Evolutionary conservation across 2,113 vertebrate species (phyloP).

Genomic region (Crotalus viridis): DNA sequence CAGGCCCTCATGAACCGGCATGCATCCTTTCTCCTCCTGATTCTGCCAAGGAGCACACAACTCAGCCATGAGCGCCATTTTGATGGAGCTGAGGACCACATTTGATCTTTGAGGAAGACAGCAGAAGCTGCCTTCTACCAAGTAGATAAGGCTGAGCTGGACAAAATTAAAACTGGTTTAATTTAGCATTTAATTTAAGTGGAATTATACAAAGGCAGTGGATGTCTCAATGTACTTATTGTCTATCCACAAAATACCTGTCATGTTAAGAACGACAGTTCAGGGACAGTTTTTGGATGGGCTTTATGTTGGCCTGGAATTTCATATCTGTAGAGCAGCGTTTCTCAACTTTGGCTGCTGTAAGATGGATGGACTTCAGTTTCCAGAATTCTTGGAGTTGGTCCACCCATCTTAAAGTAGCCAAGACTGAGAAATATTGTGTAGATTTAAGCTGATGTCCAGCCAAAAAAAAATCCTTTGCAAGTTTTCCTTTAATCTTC

Average conservation of each 20-base stretch:
- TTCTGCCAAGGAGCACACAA: no score
- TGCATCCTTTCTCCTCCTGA: no score
- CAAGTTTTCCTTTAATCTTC: background rate
- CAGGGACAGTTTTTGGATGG: background rate
- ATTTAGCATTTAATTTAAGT: no score
- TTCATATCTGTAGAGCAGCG: background rate
- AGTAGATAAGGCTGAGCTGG: no score
- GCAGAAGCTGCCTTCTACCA: no score
- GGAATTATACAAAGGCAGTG: no score
- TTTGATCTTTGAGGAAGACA: no score
- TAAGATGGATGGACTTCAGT: background rate
- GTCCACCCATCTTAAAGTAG: background rate
- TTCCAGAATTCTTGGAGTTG: background rate
- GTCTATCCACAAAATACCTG: background rate
- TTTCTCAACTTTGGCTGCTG: background rate
- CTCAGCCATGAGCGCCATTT: no score
- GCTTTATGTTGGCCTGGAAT: background rate
- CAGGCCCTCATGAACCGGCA: no score
- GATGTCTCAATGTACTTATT: no score
- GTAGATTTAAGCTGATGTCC: background rate
- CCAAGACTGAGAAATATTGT: background rate
- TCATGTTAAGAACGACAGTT: background rate
- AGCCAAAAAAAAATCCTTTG: background rate
- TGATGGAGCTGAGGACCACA: no score
- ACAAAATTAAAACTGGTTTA: no score